phyloP scores from a whole-genome alignment of 2,888 invertebrate species.

The Luperina testacea region DNA sequence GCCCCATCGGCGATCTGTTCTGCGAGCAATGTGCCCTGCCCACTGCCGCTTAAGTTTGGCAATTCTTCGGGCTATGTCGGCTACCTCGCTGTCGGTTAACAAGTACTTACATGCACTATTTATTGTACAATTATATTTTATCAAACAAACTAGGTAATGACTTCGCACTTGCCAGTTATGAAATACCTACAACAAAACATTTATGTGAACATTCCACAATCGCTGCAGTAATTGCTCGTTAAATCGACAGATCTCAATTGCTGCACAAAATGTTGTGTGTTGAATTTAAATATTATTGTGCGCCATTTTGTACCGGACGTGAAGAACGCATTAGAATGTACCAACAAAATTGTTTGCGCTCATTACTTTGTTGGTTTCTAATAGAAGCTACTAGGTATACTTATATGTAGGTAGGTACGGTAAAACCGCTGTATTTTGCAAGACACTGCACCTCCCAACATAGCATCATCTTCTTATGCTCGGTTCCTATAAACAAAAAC shows the following conservation, averaged over 20 bases:
- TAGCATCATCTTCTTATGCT: background rate
- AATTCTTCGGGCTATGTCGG: too few species aligned
- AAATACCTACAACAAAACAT: slow-evolving; percentile 24
- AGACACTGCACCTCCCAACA: too few species aligned
- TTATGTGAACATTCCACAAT: slow-evolving; percentile 36
- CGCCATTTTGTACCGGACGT: slow-evolving; percentile 57
- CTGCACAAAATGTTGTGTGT: slow-evolving; percentile 43
- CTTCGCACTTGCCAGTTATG: slow-evolving; percentile 36
- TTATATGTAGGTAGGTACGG: background rate
- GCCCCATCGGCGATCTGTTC: too few species aligned
- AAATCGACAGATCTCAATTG: slow-evolving; percentile 57
- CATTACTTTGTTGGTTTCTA: slow-evolving; percentile 20
- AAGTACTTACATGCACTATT: background rate
- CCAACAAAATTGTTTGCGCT: slow-evolving; percentile 34
- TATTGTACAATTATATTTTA: background rate
- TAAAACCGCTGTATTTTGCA: background rate
- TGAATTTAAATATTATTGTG: slow-evolving; percentile 53
- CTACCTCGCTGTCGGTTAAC: too few species aligned
- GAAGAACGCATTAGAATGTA: slow-evolving; percentile 49
- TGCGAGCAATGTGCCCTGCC: too few species aligned
- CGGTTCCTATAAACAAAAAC: too few species aligned
- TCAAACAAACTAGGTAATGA: slow-evolving; percentile 31
- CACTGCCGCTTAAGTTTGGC: too few species aligned
- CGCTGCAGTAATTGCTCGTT: slow-evolving; percentile 55
- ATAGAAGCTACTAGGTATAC: background rate